Base-by-base conservation (phyloP, 2,113 vertebrate species). In the Puffinus mauretanicus region DNA sequence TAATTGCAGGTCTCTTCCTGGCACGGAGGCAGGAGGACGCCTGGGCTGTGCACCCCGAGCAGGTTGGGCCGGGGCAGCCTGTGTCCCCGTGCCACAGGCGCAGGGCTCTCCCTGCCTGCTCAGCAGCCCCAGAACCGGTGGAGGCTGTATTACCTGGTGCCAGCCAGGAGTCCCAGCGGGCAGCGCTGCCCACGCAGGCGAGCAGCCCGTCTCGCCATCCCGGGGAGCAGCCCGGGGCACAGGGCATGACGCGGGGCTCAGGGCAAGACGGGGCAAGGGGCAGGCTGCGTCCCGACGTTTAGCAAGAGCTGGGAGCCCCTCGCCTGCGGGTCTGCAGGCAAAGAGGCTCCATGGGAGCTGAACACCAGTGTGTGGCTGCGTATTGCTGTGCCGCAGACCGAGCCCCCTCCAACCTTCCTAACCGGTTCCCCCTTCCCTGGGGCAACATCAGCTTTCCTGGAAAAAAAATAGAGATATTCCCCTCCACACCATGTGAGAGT, bases 61-160 rank as follows among this genome's bases (percentile, higher is more conserved):
- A 94, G 95, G 94, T 96, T 82, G 79, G 62, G 82, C 92, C 0
- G 1, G 83, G 80, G 84, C 55, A 82, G 25, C 81, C 88, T 7
- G 6, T 88, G 61, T 76, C 32, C 44, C 82, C 4, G 1, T 11
- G 75, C 57, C 75, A 25, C 1, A 6, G 69, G 66, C 16, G 5
- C 7, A 5, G 21, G 83, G 91, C 83, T 91, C 38, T 88, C 47
- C 61, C 38, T n/a, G 46, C 72, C 93, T 51, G 82, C 96, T 91
- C 67, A 19, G 71, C 94, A 95, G 84, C 92, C 55, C 6, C 92
- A 89, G 92, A 94, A 94, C 95, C 72, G 88, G 95, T 86, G 93
- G 67, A 66, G 30, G 86, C 94, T 93, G 94, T 51, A 80, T 54
- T 77, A 42, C 80, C 83, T 77, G 88, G 93, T 93, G 86, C 78